A percentile compares a stretch with the other conserved stretches of the same genome.
Evolutionary conservation across 2,888 invertebrate species (phyloP).

Genomic region (Hydropsyche betteni): DNA sequence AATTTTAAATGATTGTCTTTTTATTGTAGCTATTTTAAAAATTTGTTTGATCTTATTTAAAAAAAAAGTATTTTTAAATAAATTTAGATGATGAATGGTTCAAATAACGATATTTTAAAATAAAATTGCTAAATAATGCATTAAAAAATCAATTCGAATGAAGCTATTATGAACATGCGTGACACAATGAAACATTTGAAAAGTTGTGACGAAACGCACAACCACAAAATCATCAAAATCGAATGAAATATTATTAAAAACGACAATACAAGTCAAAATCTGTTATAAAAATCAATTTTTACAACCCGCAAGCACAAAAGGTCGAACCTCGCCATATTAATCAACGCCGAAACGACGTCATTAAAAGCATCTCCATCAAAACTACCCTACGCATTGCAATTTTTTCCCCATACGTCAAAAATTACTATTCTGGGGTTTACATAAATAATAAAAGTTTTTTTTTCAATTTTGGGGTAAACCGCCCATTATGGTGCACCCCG

Average conservation of each 20-base stretch:
- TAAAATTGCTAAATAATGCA: too few species aligned
- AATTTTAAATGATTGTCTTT: too few species aligned
- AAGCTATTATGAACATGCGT: too few species aligned
- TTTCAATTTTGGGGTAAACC: conserved; percentile 49
- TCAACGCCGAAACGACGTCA: conserved; percentile 40
- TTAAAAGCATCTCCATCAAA: conserved; percentile 50
- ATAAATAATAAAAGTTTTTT: conserved; percentile 11
- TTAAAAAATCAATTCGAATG: too few species aligned
- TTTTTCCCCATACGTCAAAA: conserved; percentile 7
- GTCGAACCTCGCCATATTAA: conserved; percentile 30
- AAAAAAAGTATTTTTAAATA: too few species aligned
- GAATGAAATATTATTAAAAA: background rate
- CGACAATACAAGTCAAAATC: background rate
- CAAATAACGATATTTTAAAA: too few species aligned
- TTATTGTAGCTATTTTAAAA: too few species aligned
- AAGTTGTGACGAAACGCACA: too few species aligned
- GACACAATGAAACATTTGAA: too few species aligned
- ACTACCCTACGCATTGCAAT: background rate
- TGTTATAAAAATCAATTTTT: conserved; percentile 19
- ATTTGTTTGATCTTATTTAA: too few species aligned
- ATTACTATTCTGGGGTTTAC: background rate
- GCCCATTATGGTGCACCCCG: conserved; percentile 44
- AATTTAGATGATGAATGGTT: too few species aligned
- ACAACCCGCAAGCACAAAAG: background rate
- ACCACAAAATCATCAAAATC: too few species aligned